Percentiles rank a stretch among this genome's conserved stretches.
These are phyloP conservation scores for Octopus sinensis DNA, from an alignment of 1,140 invertebrate species.

Conservation along the genomic window DNA sequence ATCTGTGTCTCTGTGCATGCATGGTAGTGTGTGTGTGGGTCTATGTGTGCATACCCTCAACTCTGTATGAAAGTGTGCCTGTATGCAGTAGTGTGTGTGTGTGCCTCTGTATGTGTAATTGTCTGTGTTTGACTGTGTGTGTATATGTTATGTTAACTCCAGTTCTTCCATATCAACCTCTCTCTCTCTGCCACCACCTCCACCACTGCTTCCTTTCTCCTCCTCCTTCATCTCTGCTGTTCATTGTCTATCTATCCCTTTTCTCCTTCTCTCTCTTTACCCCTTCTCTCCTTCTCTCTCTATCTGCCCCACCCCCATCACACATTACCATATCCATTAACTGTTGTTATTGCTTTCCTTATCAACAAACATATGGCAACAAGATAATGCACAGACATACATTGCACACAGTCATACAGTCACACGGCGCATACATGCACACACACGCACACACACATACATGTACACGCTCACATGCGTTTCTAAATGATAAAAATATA, in stretches of 20 bases:
- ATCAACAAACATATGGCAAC: too few species aligned
- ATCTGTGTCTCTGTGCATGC: not conserved
- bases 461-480: constrained; percentile 3
- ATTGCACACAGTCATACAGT: constrained; percentile 12
- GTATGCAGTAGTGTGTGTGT: not conserved
- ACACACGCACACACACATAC: constrained; percentile 10
- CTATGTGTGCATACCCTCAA: not conserved
- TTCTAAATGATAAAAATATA: too few species aligned
- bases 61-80: too few species aligned
- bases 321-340: too few species aligned
- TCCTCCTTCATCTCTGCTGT: not conserved
- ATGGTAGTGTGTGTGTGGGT: not conserved
- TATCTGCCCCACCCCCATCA: not conserved
- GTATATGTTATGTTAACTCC: not conserved
- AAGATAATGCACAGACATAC: not conserved
- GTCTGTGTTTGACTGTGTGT: not conserved
- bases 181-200: not conserved
- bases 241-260: not conserved
- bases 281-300: not conserved
- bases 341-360: too few species aligned
- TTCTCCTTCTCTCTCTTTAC: not conserved
- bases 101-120: not conserved
- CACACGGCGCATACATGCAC: not conserved
- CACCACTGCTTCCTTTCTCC: not conserved
- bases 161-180: not conserved